Evolutionary conservation across 1,140 invertebrate species (phyloP).

Genomic region (Agraylea sexmaculata): DNA sequence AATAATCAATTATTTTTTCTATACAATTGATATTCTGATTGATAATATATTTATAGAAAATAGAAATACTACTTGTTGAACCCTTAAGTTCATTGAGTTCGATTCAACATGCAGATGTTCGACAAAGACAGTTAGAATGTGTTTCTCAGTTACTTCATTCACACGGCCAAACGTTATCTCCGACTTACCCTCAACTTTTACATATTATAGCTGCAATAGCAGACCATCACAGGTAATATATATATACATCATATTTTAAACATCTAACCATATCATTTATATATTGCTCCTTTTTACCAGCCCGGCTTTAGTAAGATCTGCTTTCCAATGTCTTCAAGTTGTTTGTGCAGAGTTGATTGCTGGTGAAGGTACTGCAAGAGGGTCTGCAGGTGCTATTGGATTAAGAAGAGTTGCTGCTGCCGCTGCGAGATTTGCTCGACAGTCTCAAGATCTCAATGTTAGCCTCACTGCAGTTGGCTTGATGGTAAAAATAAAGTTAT

Average conservation of each 20-base stretch:
- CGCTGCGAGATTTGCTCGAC: constrained; percentile 89
- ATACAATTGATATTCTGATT: not conserved
- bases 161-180: constrained; percentile 78
- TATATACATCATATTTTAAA: constrained; percentile 11
- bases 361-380: constrained; percentile 56
- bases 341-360: constrained; percentile 94
- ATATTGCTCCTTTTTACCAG: constrained; percentile 40
- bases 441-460: constrained; percentile 95
- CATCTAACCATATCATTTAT: constrained; percentile 1
- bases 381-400: constrained; percentile 69
- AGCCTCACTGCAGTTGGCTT: constrained; percentile 94
- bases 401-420: constrained; percentile 87
- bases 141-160: constrained; percentile 86
- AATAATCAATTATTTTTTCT: constrained; percentile 3
- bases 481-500: constrained; percentile 52
- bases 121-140: constrained; percentile 90
- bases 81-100: constrained; percentile 83
- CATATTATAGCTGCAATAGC: constrained; percentile 90
- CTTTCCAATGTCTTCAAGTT: constrained; percentile 92
- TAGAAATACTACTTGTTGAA: constrained; percentile 74
- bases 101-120: constrained; percentile 83
- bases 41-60: constrained; percentile 43
- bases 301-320: constrained; percentile 82
- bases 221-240: constrained; percentile 73
- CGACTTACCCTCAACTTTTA: constrained; percentile 91